Evolutionary conservation across 2,797 vertebrate species (phyloP).

Genomic region (Yasuhikotakia modesta): DNA sequence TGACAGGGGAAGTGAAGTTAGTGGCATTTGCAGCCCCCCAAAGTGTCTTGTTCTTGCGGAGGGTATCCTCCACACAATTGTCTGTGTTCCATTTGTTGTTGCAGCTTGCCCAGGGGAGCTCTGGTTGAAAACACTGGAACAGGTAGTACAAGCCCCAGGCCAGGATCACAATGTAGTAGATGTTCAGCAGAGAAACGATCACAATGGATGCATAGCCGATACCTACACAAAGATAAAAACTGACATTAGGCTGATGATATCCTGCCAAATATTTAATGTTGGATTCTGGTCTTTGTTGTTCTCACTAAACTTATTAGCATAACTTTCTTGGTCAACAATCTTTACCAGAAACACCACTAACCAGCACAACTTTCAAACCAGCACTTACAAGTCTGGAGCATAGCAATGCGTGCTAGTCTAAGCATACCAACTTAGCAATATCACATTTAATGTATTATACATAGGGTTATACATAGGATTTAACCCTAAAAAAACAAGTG

Average conservation of each 20-base stretch:
- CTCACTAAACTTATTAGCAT: too few species aligned
- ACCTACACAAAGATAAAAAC: slow-evolving; percentile 72
- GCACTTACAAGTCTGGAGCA: too few species aligned
- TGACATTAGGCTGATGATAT: slow-evolving; percentile 9
- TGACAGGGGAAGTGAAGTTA: slow-evolving; percentile 87
- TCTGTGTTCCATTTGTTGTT: slow-evolving; percentile 84
- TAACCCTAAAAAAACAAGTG: neutral
- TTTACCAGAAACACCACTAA: neutral
- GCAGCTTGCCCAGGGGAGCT: slow-evolving; percentile 86
- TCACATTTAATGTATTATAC: too few species aligned
- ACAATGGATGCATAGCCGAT: slow-evolving; percentile 97
- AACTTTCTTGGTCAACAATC: too few species aligned
- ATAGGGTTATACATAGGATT: too few species aligned
- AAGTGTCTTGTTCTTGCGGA: slow-evolving; percentile 80
- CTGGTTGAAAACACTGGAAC: slow-evolving; percentile 87
- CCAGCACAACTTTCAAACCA: neutral
- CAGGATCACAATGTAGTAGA: slow-evolving; percentile 98
- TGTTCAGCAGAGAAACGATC: slow-evolving; percentile 95
- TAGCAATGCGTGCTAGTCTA: too few species aligned
- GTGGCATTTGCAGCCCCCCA: slow-evolving; percentile 70
- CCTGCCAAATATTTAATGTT: too few species aligned
- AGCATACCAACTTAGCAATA: too few species aligned
- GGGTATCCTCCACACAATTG: slow-evolving; percentile 81
- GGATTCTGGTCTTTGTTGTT: too few species aligned
- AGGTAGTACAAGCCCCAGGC: slow-evolving; percentile 98